A percentile compares a stretch with the other conserved stretches of the same genome.
Evolutionary conservation across 1,140 invertebrate species (phyloP).

Genomic region (Sycophila sp.): DNA sequence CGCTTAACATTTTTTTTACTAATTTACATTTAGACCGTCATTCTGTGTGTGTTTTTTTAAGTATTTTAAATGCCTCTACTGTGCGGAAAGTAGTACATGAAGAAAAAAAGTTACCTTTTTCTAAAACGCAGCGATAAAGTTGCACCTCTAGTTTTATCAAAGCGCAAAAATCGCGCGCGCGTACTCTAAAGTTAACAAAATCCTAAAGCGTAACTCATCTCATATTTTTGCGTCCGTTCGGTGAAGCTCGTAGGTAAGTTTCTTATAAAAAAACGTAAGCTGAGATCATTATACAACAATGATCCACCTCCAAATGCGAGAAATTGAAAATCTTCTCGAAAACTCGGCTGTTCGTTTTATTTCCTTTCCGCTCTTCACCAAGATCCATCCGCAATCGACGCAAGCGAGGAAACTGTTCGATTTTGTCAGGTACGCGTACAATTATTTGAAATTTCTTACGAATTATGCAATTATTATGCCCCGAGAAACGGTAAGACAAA

Average conservation of each 20-base stretch:
- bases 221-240: neutral
- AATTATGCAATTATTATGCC: too few relatives aligned
- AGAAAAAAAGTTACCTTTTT: neutral
- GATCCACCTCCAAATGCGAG: neutral
- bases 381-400: too few relatives aligned
- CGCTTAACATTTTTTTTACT: neutral
- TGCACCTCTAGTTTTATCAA: neutral
- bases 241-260: neutral
- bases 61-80: slow-evolving; percentile 21
- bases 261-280: neutral
- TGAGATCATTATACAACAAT: slow-evolving; percentile 14
- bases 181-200: too few relatives aligned
- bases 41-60: too few relatives aligned
- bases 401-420: slow-evolving; percentile 13
- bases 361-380: neutral
- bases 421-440: too few relatives aligned
- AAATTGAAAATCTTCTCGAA: too few relatives aligned
- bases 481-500: too few relatives aligned
- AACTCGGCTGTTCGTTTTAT: neutral
- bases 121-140: too few relatives aligned
- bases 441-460: too few relatives aligned
- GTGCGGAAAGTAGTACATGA: neutral
- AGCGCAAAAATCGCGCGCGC: neutral
- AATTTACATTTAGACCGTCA: neutral
- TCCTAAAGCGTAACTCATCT: neutral